A percentile compares a stretch with the other conserved stretches of the same genome.
phyloP scores from a whole-genome alignment of 2,797 vertebrate genomes.

The Pachyuromys duprasi region DNA sequence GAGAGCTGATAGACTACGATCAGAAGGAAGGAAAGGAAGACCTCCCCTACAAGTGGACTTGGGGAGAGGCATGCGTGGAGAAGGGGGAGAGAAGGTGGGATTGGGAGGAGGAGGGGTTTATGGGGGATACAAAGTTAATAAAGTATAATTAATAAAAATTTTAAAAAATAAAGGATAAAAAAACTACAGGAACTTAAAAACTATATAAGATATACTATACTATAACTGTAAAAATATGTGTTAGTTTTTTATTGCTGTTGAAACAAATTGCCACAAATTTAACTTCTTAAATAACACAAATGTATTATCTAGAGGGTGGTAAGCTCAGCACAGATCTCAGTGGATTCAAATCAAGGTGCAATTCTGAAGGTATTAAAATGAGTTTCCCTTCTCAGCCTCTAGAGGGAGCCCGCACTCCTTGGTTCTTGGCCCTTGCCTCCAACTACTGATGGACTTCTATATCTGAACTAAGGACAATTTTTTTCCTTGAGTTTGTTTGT shows the following conservation, averaged over 20 bases:
- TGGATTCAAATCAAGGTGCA: neutral
- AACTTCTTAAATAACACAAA: conserved; percentile 24
- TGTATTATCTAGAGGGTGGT: neutral
- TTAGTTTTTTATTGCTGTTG: neutral
- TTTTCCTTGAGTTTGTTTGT: neutral
- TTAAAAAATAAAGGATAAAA: neutral
- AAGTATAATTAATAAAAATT: no score
- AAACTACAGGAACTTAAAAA: conserved; percentile 12
- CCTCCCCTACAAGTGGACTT: no score
- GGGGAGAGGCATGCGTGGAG: no score
- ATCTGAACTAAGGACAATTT: neutral
- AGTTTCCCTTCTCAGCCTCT: neutral
- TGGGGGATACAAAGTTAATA: no score
- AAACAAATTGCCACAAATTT: conserved; percentile 27
- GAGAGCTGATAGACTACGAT: no score
- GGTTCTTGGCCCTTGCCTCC: neutral
- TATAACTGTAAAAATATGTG: conserved; percentile 15
- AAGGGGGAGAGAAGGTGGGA: no score
- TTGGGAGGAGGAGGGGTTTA: no score
- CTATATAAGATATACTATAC: neutral
- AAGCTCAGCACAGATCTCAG: neutral
- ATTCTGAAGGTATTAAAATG: neutral
- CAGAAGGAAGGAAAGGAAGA: no score
- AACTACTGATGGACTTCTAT: neutral
- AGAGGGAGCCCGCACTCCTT: neutral